Evolutionary conservation across 1,140 invertebrate genomes (phyloP).

Genomic region (Vanessa atalanta): DNA sequence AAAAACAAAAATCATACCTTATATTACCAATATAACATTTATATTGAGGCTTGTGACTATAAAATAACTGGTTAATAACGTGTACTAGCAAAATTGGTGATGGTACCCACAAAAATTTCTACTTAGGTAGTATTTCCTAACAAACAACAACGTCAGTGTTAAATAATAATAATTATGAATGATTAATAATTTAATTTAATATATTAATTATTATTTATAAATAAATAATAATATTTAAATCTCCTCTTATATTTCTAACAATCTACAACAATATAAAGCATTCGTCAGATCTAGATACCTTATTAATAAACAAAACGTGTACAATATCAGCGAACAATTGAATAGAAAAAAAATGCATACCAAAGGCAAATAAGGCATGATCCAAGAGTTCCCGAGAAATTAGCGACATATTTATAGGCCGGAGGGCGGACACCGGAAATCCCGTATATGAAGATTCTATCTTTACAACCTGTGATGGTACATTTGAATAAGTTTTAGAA

Average conservation of each 20-base stretch:
- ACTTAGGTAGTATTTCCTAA: no score
- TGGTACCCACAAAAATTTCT: no score
- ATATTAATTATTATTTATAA: no score
- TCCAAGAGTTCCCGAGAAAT: conserved; percentile 60
- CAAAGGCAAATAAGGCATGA: conserved; percentile 45
- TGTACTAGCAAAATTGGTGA: no score
- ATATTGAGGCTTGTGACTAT: no score
- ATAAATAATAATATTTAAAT: no score
- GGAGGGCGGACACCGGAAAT: conserved; percentile 66
- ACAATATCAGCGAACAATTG: conserved; percentile 32
- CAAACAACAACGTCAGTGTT: no score
- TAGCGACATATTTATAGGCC: conserved; percentile 55
- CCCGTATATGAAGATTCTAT: conserved; percentile 74
- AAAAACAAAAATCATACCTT: no score
- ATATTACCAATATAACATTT: no score
- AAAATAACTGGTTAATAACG: no score
- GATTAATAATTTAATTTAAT: no score
- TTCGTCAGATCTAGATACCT: conserved; percentile 12
- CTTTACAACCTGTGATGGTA: conserved; percentile 58
- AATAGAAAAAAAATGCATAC: conserved; percentile 36
- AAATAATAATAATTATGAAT: no score
- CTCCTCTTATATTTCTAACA: not conserved
- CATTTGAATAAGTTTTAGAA: conserved; percentile 74
- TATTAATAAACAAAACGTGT: conserved; percentile 26
- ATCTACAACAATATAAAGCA: not conserved